Percentiles rank a stretch among this genome's conserved stretches.
Conservation (phyloP, 2,888 invertebrate genomes). For the Tinea trinotella region DNA sequence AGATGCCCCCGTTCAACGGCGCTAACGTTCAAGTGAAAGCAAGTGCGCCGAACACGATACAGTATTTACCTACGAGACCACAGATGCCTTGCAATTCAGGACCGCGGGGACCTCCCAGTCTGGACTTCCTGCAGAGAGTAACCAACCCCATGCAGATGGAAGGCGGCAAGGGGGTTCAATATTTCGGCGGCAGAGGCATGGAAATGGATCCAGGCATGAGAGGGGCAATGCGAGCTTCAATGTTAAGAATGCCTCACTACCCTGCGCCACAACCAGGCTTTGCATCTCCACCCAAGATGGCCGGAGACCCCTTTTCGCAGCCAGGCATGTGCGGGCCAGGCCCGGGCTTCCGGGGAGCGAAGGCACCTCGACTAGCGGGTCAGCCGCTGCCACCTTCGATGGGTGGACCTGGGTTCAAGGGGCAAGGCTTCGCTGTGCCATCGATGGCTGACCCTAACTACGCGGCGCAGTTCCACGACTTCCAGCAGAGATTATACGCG, state of each 20-base stretch:
- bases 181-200: slow-evolving; percentile 77
- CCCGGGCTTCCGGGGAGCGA: slow-evolving; percentile 53
- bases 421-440: slow-evolving; percentile 86
- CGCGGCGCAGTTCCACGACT: slow-evolving; percentile 95
- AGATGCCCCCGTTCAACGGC: slow-evolving; percentile 73
- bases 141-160: slow-evolving; percentile 87
- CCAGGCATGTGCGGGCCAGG: slow-evolving; percentile 30
- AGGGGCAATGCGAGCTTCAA: slow-evolving; percentile 56
- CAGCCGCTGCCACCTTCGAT: slow-evolving; percentile 85
- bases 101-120: slow-evolving; percentile 86
- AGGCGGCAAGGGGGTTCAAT: slow-evolving; percentile 75
- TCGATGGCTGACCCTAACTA: slow-evolving; percentile 92
- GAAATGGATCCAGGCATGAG: slow-evolving; percentile 66
- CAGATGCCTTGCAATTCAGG: slow-evolving; percentile 80
- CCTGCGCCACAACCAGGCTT: slow-evolving; percentile 42
- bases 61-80: slow-evolving; percentile 96
- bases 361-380: slow-evolving; percentile 60
- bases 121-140: slow-evolving; percentile 91
- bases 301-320: slow-evolving; percentile 40
- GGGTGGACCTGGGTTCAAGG: slow-evolving; percentile 80
- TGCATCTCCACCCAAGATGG: slow-evolving; percentile 62
- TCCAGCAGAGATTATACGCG: slow-evolving; percentile 95
- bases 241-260: slow-evolving; percentile 64
- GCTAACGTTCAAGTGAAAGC: slow-evolving; percentile 94
- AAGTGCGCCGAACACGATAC: slow-evolving; percentile 97